phyloP scores from a whole-genome alignment of 2,888 invertebrate species.

The Helicoverpa assulta region DNA sequence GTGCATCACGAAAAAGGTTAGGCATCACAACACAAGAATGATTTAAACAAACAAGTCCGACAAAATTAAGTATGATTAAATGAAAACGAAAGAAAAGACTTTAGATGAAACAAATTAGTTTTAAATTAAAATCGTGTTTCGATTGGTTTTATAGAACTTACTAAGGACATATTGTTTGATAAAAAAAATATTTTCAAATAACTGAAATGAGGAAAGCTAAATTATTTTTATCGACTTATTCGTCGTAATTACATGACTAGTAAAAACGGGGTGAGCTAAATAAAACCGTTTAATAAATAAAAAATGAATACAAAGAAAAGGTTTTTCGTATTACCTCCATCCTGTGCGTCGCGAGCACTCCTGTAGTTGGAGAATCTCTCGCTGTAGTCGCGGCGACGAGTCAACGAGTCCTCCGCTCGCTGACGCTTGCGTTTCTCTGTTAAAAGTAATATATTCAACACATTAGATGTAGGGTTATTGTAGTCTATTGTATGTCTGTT shows the following conservation, averaged over 20 bases:
- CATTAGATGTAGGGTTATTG: too few species aligned
- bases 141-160: not conserved
- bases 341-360: slow-evolving; percentile 83
- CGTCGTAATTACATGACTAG: not conserved
- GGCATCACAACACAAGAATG: not conserved
- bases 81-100: not conserved
- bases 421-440: slow-evolving; percentile 95
- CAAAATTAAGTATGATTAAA: not conserved
- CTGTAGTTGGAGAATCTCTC: slow-evolving; percentile 91
- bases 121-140: not conserved
- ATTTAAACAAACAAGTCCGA: not conserved
- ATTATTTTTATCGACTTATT: not conserved
- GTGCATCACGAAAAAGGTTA: slow-evolving; percentile 33
- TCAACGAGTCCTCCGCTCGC: slow-evolving; percentile 94
- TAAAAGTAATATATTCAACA: slow-evolving; percentile 29
- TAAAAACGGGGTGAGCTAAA: too few species aligned
- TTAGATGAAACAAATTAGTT: too few species aligned
- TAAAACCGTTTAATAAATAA: too few species aligned
- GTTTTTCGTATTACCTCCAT: slow-evolving; percentile 89
- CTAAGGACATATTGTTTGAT: too few species aligned
- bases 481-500: too few species aligned
- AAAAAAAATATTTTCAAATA: too few species aligned
- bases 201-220: too few species aligned
- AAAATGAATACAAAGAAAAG: slow-evolving; percentile 5
- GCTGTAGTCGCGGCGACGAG: slow-evolving; percentile 93